Evolutionary conservation across 1,140 invertebrate species (phyloP).

Genomic region (Odontomachus brunneus): DNA sequence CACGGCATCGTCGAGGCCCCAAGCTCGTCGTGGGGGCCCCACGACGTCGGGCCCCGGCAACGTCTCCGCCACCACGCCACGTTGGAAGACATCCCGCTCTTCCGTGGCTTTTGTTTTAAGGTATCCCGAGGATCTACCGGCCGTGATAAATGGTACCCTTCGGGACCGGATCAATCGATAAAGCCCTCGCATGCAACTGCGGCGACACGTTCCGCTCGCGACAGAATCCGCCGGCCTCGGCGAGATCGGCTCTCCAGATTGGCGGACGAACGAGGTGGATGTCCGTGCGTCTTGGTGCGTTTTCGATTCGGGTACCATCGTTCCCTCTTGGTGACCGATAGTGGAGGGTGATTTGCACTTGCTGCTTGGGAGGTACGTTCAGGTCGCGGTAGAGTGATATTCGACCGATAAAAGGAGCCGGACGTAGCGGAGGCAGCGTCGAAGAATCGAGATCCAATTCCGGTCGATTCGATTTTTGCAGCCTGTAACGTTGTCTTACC

Average conservation of each 20-base stretch:
- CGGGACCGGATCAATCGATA: slow-evolving; percentile 65
- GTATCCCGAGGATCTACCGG: slow-evolving; percentile 75
- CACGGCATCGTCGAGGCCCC: slow-evolving; percentile 28
- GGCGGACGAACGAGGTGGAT: not conserved
- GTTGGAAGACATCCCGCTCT: slow-evolving; percentile 72
- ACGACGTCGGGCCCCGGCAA: slow-evolving; percentile 62
- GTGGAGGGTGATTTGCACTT: slow-evolving; percentile 20
- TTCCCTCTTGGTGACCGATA: not conserved
- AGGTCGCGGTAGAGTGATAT: not conserved
- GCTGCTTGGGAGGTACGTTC: not conserved
- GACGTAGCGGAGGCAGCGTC: not conserved
- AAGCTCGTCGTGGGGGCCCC: slow-evolving; percentile 51
- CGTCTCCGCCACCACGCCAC: slow-evolving; percentile 66
- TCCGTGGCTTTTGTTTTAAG: slow-evolving; percentile 84
- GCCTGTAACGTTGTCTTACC: slow-evolving; percentile 45
- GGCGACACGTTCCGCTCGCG: slow-evolving; percentile 63
- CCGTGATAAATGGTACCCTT: slow-evolving; percentile 83
- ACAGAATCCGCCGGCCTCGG: slow-evolving; percentile 56
- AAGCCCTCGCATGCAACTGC: slow-evolving; percentile 59
- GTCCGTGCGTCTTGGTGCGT: not conserved
- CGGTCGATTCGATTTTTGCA: slow-evolving; percentile 57
- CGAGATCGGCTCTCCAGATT: slow-evolving; percentile 45
- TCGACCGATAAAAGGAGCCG: not conserved
- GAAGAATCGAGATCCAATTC: slow-evolving; percentile 50
- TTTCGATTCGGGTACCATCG: not conserved